These are phyloP conservation scores for Petrosia ficiformis DNA, from an alignment of 37 sponge, comb jelly and placozoan genomes.

Conservation along the genomic window DNA sequence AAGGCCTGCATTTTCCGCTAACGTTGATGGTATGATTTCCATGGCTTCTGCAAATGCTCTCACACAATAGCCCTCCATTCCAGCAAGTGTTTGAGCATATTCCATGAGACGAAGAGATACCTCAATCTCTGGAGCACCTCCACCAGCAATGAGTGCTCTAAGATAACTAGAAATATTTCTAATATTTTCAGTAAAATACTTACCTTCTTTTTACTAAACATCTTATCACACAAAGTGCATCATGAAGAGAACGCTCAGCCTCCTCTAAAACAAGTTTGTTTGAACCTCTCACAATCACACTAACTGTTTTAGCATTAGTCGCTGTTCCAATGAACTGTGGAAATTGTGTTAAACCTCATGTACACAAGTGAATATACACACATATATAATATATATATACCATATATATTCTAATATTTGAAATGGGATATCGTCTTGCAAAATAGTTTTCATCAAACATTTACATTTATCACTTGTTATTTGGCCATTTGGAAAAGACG, in stretches of 20 bases:
- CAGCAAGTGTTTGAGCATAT: constrained; percentile 84
- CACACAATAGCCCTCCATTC: constrained; percentile 95
- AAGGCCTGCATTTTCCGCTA: constrained; percentile 99
- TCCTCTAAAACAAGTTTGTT: constrained; percentile 98
- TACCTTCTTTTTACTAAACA: constrained; percentile 96
- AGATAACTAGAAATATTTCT: not conserved
- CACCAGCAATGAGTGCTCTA: constrained; percentile 94
- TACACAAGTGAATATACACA: too few relatives aligned
- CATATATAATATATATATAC: too few relatives aligned
- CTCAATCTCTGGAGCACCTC: constrained; percentile 98
- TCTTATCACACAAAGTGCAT: constrained; percentile 97
- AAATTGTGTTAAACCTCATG: constrained; percentile 1
- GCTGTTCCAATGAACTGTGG: constrained; percentile 76
- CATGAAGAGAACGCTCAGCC: constrained; percentile 96
- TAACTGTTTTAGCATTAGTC: constrained; percentile 65
- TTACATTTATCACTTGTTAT: too few relatives aligned
- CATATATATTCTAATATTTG: too few relatives aligned
- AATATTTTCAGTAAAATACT: not conserved
- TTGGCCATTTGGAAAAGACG: too few relatives aligned
- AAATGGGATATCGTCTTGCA: not conserved
- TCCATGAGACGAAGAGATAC: constrained; percentile 84
- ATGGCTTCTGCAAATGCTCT: constrained; percentile 95
- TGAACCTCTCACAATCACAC: constrained; percentile 88
- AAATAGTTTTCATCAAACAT: too few relatives aligned
- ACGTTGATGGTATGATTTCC: constrained; percentile 95